Evolutionary conservation across 1,140 invertebrate species (phyloP), one percentile per base, ranked within the genome.

Genomic region (Diuraphis noxia): DNA sequence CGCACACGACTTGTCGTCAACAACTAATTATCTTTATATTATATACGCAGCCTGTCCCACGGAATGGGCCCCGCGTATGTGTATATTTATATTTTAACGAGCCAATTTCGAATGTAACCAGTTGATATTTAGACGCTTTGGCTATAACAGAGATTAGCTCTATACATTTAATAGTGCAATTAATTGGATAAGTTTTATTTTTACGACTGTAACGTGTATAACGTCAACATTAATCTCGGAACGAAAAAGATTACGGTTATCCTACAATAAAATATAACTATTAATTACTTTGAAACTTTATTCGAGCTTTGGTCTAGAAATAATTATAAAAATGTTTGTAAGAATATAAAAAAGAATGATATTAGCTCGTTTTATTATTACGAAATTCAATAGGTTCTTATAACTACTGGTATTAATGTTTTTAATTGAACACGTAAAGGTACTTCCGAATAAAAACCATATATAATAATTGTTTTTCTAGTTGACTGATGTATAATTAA

Each of bases 1-100:
- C 84, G 10, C n/a, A 49, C n/a, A 23, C 21, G 85, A 86, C 85
- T 86, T 86, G 43, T 86, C 84, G 84, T 86, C 85, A 52, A 86
- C 43, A 86, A 86, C 46, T 86, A 36, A 52, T 86, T 86, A 86
- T 38, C n/a, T 86, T 52, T 52, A 52, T 86, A 86, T 82, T 41
- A 40, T 72, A n/a, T 72, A 72, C 56, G 56, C 56, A 72, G 30
- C 13, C 56, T 72, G 30, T 72, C 56, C 56, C n/a, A 72, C 56
- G 56, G 56, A n/a, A 72, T 72, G 56, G 30, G 30, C 56, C 30
- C 56, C 30, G 30, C 13, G 56, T 72, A n/a, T 72, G 56, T 72
- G 56, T 72, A 72, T 72, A 72, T 72, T 72, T 72, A 72, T 82
- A 82, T 82, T 41, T 82, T 82, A 82, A 82, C 38, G 38, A 82